Base-by-base conservation (phyloP, 2,113 vertebrate species). In the Seriola dumerili region DNA sequence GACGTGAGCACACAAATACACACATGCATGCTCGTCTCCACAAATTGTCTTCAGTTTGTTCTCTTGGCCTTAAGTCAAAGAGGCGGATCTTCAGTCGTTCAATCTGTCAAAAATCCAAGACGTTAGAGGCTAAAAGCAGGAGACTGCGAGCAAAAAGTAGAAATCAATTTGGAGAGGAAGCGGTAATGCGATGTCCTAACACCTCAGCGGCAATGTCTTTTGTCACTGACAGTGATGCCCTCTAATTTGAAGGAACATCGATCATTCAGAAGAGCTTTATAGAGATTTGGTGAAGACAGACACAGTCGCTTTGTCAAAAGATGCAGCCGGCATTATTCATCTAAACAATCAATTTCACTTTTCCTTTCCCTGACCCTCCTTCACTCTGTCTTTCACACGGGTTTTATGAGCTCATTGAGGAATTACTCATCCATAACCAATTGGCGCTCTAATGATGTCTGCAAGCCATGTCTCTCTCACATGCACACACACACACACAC, bases 401-500 rank as follows among this genome's bases (percentile, higher is more conserved):
- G 50, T 80, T 85, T 83, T 55, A 87, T 80, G 79, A 88, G 72
- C 25, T 84, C 72, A 83, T 86, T 80, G 85, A 86, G 81, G 65
- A 89, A 76, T 85, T 80, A 88, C 80, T 86, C 70, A 66, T 80
- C 83, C 83, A 85, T 89, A 86, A 80, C 87, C 84, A 83, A 82
- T 82, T 81, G 40, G 76, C 1, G 62, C 81, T 85, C 63, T 90
- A 88, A 91, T 85, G 79, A 92, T 85, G 84, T 85, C 91, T 87
- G 77, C 32, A 16, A 89, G 76, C 70, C 61, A 23, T 74, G 4
- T 50, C 75, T 75, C 13, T 19, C 71, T 11, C 48, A 59, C 34
- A 5, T 6, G 4, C 34, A 36, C 34, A 5, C 5, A 5, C 34
- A 36, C 34, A 36, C 46, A 29, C 59, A 38, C 55, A 78, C 59